Conservation (phyloP, 2,797 vertebrate species). For the Eulemur albifrons region DNA sequence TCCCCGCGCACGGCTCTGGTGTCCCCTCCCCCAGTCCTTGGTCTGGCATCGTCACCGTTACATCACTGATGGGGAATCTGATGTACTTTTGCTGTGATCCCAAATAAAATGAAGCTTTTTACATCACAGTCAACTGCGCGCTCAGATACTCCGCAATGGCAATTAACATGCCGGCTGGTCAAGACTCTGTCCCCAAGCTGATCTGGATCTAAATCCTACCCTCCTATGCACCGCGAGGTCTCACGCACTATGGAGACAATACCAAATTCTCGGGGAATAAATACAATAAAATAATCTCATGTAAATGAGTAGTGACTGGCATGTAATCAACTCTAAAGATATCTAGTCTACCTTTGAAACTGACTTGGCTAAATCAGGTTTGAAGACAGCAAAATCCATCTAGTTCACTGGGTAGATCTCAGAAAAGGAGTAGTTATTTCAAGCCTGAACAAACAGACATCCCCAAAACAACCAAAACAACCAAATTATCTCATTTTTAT, state of each 20-base stretch:
- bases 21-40: not conserved
- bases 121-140: too few species aligned
- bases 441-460: not conserved
- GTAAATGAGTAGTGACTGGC: too few species aligned
- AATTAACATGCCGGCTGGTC: fast-evolving
- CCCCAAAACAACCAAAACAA: not conserved
- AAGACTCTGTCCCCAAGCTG: fast-evolving
- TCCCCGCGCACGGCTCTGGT: fast-evolving
- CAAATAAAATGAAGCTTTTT: not conserved
- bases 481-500: not conserved
- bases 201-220: not conserved
- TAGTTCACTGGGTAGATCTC: not conserved
- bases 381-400: not conserved
- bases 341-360: not conserved
- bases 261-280: not conserved
- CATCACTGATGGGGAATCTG: too few species aligned
- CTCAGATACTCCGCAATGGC: not conserved
- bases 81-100: not conserved
- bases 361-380: too few species aligned
- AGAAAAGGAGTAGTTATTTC: not conserved
- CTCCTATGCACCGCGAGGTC: fast-evolving
- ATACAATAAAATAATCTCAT: not conserved
- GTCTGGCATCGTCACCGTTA: not conserved
- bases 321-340: not conserved
- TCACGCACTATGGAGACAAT: fast-evolving